Percentiles rank a stretch among this genome's conserved stretches.
These are phyloP conservation scores for Flabesymbios commensalis DNA, from an alignment of 2,888 invertebrate genomes.

Conservation along the genomic window DNA sequence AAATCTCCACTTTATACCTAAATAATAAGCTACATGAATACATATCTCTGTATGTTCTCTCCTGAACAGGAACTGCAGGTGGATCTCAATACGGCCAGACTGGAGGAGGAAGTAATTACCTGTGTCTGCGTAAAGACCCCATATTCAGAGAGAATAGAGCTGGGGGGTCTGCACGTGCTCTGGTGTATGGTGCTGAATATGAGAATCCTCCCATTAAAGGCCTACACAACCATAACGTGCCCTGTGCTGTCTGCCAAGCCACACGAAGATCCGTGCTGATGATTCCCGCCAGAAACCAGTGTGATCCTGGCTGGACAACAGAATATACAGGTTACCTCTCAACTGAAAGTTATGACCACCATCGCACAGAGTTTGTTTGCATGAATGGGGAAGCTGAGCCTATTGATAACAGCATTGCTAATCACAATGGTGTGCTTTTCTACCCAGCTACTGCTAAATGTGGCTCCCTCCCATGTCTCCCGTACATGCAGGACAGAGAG, in stretches of 20 bases:
- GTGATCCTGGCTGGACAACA: background rate
- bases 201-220: background rate
- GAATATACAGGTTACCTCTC: background rate
- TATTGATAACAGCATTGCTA: no score
- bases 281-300: background rate
- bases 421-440: no score
- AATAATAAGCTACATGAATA: no score
- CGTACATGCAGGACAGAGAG: no score
- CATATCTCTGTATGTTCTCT: background rate
- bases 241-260: background rate
- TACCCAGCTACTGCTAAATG: no score
- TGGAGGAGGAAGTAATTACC: background rate
- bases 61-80: background rate
- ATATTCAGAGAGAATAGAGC: no score
- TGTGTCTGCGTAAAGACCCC: background rate
- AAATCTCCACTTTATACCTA: no score
- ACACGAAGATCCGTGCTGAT: background rate
- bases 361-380: background rate
- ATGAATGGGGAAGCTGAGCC: background rate
- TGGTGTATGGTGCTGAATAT: background rate
- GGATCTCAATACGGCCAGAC: background rate
- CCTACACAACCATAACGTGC: background rate
- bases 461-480: no score
- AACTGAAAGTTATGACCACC: background rate
- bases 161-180: background rate